Base-by-base conservation (phyloP, 2,797 vertebrate genomes). In the Neostethus bicornis region DNA sequence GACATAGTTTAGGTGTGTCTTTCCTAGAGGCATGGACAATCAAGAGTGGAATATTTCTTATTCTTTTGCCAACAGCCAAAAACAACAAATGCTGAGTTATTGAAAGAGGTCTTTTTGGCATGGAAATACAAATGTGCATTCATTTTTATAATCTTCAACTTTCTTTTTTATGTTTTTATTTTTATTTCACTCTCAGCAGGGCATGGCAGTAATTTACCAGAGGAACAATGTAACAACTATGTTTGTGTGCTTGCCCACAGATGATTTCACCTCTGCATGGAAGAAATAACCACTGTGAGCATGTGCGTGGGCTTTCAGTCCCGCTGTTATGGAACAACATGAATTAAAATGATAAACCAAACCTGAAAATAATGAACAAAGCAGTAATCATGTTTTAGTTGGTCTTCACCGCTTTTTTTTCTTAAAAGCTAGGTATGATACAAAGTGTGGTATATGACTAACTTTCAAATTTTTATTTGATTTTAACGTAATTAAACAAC, bases 41-140 rank as follows among this genome's bases (percentile, higher is more conserved):
- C 61, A 78, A 50, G 51, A 44, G 14, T 58, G 32, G 74, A 64
- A 71, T 59, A 43, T 54, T 2, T 12, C 48, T 34, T 10, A 2
- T 11, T 46, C 81, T 74, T n/a, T n/a, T n/a, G n/a, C n/a, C n/a
- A n/a, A n/a, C n/a, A n/a, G n/a, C n/a, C n/a, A n/a, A n/a, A n/a
- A n/a, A n/a, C n/a, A n/a, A n/a, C n/a, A n/a, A n/a, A n/a, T n/a
- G n/a, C n/a, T n/a, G n/a, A n/a, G n/a, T n/a, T n/a, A n/a, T n/a
- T n/a, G n/a, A 38, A 52, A 75, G 80, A 71, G 70, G 59, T 73
- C 59, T 70, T 57, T 69, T 49, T 72, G 51, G 46, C 54, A 56
- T 28, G 41, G 28, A 32, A 43, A 73, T 39, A 19, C n/a, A n/a
- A 34, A 38, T 48, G 8, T 0, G 50, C 20, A 7, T 31, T 12